Base-by-base conservation (phyloP, 2,888 invertebrate species). In the Troglohyphantes excavatus region DNA sequence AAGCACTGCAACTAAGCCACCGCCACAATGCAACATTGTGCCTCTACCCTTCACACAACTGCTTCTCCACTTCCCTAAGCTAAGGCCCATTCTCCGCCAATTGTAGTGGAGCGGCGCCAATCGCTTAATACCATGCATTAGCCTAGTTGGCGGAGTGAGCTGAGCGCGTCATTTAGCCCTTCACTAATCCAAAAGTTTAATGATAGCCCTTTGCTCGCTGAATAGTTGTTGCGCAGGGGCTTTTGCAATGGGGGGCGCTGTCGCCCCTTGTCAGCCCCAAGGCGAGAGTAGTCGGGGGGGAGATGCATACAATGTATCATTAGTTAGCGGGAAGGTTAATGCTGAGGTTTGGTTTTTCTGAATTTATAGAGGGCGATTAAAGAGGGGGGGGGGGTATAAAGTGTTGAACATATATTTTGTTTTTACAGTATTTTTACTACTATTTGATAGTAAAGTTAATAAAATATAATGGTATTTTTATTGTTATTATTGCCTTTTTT, bases 161-260 rank as follows among this genome's bases (percentile, higher is more conserved):
- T 9, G 3, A 65, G 67, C 23, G 53, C 43, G 81, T 68, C 81
- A 81, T 81, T 67, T 67, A 81, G 53, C 13, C 46, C 21, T 33
- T 26, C 46, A 29, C 81, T 68, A 81, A 81, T 81, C 81, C 81
- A 68, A 81, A 70, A 61, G 82, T 72, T 82, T 82, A 82, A 82
- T 82, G 82, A 82, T 67, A 72, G 53, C 72, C 82, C 29, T 72
- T 17, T 21, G 13, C 68, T 29, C n/a, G 21, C 33, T 13, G 21
- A 70, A 46, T 39, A 61, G 82, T 39, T 82, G 70, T 82, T 82
- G 82, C 82, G 29, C 53, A 17, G 59, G 67, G 81, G 68, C 63
- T 73, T 73, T 46, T 46, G 7, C 72, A 23, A 13, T 21, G 17
- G 19, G n/a, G 5, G 17, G 68, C 33, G 29, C 7, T 33, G 68